Evolutionary conservation across 2,888 invertebrate genomes (phyloP).

Genomic region (Tolmerus cingulatus): DNA sequence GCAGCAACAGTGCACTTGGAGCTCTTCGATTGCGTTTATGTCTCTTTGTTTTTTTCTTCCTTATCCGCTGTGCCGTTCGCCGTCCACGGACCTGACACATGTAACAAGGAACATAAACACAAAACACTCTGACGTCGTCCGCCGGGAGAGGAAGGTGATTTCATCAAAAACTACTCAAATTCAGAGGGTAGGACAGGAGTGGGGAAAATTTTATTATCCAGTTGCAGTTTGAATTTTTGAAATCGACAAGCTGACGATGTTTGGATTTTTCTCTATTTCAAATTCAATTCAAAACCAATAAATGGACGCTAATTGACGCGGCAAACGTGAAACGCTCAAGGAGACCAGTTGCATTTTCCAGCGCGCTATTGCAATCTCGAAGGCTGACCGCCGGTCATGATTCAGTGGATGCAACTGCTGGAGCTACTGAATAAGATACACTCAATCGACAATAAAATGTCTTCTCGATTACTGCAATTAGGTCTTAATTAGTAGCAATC

Average conservation of each 20-base stretch:
- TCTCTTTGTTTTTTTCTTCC: not conserved
- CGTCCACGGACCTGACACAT: not conserved
- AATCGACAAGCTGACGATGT: not conserved
- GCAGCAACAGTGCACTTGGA: not conserved
- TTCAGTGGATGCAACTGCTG: not conserved
- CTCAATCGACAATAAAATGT: not conserved
- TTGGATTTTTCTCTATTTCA: not conserved
- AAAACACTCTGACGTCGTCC: not conserved
- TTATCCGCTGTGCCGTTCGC: not conserved
- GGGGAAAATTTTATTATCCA: not conserved
- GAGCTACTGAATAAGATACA: not conserved
- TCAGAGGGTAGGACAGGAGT: not conserved
- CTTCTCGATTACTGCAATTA: conserved; percentile 3
- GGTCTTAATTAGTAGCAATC: not conserved
- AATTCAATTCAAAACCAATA: conserved; percentile 5
- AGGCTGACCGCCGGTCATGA: not conserved
- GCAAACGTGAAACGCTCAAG: not conserved
- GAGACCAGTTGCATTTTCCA: not conserved
- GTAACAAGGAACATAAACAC: conserved; percentile 13
- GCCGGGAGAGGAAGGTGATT: not conserved
- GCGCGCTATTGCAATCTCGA: not conserved
- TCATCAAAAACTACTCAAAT: not conserved
- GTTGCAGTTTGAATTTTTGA: not conserved
- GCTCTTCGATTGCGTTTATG: not conserved
- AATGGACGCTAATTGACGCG: conserved; percentile 7